Base-by-base conservation (phyloP, 2,797 vertebrate species). In the Cichlasoma orientale region DNA sequence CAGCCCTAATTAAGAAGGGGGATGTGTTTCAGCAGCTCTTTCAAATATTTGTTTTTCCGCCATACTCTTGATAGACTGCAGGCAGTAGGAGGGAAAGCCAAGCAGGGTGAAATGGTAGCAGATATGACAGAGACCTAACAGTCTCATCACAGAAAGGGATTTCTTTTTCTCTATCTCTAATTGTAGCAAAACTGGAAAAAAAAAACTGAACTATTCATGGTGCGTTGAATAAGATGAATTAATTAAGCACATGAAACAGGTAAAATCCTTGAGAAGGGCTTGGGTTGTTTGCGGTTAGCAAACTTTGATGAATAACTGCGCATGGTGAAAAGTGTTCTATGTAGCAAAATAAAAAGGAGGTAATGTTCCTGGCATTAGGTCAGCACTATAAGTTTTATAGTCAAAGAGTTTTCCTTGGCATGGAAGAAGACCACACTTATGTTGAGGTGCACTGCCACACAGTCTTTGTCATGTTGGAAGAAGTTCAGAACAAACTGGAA, bases 1-100 rank as follows among this genome's bases (percentile, higher is more conserved):
- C 90, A 91, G 92, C 88, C 90, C 94, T 96, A 95, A 96, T 96
- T 96, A 96, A 94, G 92, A 94, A 94, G 91, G 92, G 95, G 92
- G 90, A 93, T 95, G 93, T 92, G 93, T 94, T 95, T 94, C 91
- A 93, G 94, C 91, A 93, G 93, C 94, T 92, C 92, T 94, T 94
- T 94, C 91, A 93, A 95, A 94, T 96, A 95, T 96, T 95, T 94
- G 94, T 93, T 96, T 95, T 95, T 92, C 86, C 79, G 66, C 90
- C 89, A 85, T 92, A 89, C 86, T 93, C 88, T 89, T 91, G 91
- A 93, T 91, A 94, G 93, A 93, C 93, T 90, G 89, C 88, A 92
- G 93, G 91, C 92, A 90, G 87, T 88, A 82, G 89, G 78, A 90
- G 88, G 83, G 80, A 91, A 83, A 87, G 75, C 33, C 19, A 25